Base-by-base conservation (phyloP, 2,113 vertebrate genomes). In the Benitochromis conjunctus region DNA sequence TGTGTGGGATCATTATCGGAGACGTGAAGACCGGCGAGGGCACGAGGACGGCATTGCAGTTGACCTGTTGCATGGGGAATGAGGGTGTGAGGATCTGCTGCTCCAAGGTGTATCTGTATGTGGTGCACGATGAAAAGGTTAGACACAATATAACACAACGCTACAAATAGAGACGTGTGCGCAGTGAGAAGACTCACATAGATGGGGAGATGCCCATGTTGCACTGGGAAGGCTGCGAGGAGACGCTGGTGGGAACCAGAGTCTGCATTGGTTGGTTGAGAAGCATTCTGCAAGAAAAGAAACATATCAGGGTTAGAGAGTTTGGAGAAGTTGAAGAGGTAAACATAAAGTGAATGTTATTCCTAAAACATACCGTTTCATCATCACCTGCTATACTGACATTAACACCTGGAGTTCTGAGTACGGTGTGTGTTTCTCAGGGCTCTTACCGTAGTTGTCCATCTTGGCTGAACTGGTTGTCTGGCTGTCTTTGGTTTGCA, bases 241-340 rank as follows among this genome's bases (percentile, higher is more conserved):
- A 94, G 56, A 93, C 95, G 55, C 89, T 95, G 8, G 93, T 94
- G 64, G 95, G 94, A 86, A 96, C 93, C 80, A 96, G 87, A 1
- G 95, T 93, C 94, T 96, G 96, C 87, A 96, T 92, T 24, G 95
- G 95, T 93, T 96, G 96, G 92, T 96, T 97, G 48, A 97, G 96
- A 57, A 97, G 94, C 96, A 97, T 96, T 76, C 96, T 97, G 91
- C 77, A 34, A 26, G 76, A 80, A 51, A 90, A 14, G 24, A 60
- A 79, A 82, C 53, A 10, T 58, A 41, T 93, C 55, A 90, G 5
- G 34, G 57, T 51, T 51, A 31, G 69, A 31, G 69, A 76, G 29
- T 26, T n/a, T 51, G 48, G 18, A 76, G 3, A 76, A 76, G 26
- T 34, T 13, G 26, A 76, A 53, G 71, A 53, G 26, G 10, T 38